phyloP scores from a whole-genome alignment of 2,888 invertebrate genomes.

The Cantharis nigra region DNA sequence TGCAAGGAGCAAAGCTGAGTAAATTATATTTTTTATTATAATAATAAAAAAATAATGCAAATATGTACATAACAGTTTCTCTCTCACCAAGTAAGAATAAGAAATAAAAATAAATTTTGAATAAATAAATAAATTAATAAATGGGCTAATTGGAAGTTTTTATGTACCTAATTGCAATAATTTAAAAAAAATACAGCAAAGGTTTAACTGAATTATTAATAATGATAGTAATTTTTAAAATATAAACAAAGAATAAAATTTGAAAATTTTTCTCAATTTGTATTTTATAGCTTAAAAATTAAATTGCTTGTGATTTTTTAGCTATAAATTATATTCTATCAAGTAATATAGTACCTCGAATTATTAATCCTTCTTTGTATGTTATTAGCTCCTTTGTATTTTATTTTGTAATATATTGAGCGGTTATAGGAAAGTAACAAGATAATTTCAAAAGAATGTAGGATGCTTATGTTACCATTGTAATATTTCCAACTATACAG shows the following conservation, averaged over 20 bases:
- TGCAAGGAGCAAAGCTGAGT: neutral
- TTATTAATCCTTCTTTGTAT: neutral
- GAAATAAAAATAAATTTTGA: too few relatives aligned
- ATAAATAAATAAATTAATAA: too few relatives aligned
- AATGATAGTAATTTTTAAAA: too few relatives aligned
- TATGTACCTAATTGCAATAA: too few relatives aligned
- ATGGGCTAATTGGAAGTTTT: too few relatives aligned
- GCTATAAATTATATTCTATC: neutral
- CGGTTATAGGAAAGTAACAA: neutral
- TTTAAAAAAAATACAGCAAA: too few relatives aligned
- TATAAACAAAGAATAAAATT: too few relatives aligned
- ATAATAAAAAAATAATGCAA: neutral
- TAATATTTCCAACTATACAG: neutral
- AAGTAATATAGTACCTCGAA: too few relatives aligned
- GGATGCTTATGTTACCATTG: neutral
- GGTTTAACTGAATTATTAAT: too few relatives aligned
- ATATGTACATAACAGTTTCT: neutral
- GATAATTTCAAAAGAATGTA: neutral
- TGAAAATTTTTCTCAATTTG: neutral
- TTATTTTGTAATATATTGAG: neutral
- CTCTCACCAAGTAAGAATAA: neutral
- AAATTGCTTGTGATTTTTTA: neutral
- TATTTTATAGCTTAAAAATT: neutral
- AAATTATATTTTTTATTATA: neutral
- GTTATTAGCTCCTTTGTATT: neutral